phyloP scores from a whole-genome alignment of 2,888 invertebrate genomes.

The Acanthosoma haemorrhoidale region DNA sequence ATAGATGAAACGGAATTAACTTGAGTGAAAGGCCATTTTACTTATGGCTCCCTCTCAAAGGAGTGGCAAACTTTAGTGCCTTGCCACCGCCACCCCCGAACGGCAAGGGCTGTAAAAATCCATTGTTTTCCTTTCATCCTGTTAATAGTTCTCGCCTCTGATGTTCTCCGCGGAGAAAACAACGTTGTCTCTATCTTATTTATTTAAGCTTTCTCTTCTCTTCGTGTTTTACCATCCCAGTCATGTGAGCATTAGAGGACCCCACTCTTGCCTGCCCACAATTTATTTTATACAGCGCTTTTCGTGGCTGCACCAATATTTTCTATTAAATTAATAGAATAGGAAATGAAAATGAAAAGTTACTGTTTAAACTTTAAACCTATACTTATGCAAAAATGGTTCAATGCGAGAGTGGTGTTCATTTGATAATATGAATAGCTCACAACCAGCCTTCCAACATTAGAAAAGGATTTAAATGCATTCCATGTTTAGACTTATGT shows the following conservation, averaged over 20 bases:
- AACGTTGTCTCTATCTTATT: not conserved
- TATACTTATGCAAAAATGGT: no score
- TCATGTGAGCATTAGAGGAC: not conserved
- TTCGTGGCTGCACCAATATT: no score
- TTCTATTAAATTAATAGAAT: no score
- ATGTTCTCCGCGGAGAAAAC: not conserved
- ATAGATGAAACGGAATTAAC: constrained; percentile 23
- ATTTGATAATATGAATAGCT: no score
- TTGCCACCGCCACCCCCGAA: not conserved
- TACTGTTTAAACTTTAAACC: no score
- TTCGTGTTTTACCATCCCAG: not conserved
- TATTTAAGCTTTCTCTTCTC: not conserved
- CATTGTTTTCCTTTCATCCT: not conserved
- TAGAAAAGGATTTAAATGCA: no score
- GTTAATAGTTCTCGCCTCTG: constrained; percentile 2
- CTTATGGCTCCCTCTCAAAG: not conserved
- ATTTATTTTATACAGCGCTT: not conserved
- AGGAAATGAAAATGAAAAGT: no score
- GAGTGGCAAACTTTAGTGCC: not conserved
- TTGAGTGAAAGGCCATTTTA: constrained; percentile 19
- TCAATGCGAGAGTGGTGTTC: no score
- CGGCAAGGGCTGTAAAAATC: constrained; percentile 15
- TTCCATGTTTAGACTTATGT: no score
- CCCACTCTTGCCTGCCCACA: not conserved
- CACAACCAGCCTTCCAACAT: no score